These are phyloP conservation scores for Sycophila sp. DNA, from an alignment of 1,140 invertebrate genomes.

Conservation along the genomic window DNA sequence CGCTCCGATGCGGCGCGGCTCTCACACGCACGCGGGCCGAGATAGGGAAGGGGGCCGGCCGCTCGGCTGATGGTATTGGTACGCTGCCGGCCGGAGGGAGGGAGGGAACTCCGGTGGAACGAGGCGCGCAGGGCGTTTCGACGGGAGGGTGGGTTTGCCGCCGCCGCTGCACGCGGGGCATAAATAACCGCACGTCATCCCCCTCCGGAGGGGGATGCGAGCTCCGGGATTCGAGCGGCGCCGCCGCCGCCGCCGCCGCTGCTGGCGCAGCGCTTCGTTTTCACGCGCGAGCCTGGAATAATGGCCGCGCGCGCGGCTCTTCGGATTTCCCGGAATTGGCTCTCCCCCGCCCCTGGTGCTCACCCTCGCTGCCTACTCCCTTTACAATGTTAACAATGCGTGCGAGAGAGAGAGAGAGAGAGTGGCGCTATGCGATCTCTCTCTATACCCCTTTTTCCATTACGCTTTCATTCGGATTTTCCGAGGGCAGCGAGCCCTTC, in stretches of 20 bases:
- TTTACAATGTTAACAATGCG: slow-evolving; percentile 7
- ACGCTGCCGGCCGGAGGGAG: neutral
- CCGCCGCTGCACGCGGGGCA: slow-evolving; percentile 35
- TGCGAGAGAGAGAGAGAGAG: neutral
- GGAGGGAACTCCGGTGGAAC: neutral
- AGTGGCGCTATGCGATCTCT: neutral
- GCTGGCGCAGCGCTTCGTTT: slow-evolving; percentile 10
- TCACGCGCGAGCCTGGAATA: slow-evolving; percentile 17
- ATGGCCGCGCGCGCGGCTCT: slow-evolving; percentile 14
- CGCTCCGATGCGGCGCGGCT: slow-evolving; percentile 32
- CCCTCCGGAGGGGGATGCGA: slow-evolving; percentile 29
- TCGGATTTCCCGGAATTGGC: slow-evolving; percentile 22
- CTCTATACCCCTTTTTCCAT: neutral
- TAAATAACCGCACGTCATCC: slow-evolving; percentile 41
- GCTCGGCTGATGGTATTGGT: neutral
- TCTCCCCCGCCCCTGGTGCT: no score
- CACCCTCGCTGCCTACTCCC: no score
- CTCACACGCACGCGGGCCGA: neutral
- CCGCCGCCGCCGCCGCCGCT: slow-evolving; percentile 1
- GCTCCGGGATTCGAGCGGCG: slow-evolving; percentile 27
- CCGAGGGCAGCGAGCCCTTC: neutral
- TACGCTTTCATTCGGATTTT: neutral
- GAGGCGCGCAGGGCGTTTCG: neutral
- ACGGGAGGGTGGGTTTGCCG: neutral
- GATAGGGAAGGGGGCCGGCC: neutral